These are phyloP conservation scores for Lepus europaeus DNA, from an alignment of 2,113 vertebrate species.

Conservation along the genomic window DNA sequence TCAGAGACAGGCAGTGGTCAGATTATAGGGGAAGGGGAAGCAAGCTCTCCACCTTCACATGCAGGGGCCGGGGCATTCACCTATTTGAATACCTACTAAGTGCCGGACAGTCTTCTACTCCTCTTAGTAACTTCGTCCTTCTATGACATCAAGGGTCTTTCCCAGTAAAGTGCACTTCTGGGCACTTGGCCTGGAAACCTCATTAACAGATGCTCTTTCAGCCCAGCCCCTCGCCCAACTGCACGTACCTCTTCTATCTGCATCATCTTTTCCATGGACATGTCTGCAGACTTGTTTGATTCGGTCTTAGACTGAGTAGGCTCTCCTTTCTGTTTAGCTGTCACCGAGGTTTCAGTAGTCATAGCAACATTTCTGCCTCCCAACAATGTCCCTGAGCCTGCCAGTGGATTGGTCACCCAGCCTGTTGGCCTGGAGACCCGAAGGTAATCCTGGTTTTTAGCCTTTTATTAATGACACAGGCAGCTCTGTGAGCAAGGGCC, in stretches of 20 bases:
- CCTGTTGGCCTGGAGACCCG: slow-evolving; percentile 44
- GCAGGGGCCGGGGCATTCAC: background rate
- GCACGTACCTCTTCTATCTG: slow-evolving; percentile 68
- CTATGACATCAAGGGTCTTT: background rate
- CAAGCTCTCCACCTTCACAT: background rate
- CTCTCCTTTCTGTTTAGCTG: slow-evolving; percentile 70
- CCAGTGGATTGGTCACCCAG: background rate
- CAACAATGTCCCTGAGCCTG: slow-evolving; percentile 60
- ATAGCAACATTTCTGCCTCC: slow-evolving; percentile 51
- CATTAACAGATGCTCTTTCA: background rate
- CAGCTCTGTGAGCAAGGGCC: background rate
- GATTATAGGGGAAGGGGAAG: background rate
- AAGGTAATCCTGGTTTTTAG: slow-evolving; percentile 50
- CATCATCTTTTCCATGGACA: slow-evolving; percentile 50
- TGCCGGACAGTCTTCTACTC: background rate
- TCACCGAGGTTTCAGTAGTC: slow-evolving; percentile 74
- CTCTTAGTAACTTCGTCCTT: background rate
- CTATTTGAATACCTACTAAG: slow-evolving; percentile 2
- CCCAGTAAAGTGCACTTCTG: background rate
- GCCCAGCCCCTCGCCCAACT: background rate
- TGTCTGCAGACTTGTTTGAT: slow-evolving; percentile 38
- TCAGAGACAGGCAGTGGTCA: background rate
- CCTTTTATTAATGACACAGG: slow-evolving; percentile 2
- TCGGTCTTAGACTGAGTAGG: background rate
- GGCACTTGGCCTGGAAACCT: background rate